These are phyloP conservation scores for Stomatorhinus ivindoensis DNA, from an alignment of 2,113 vertebrate genomes.

Conservation along the genomic window DNA sequence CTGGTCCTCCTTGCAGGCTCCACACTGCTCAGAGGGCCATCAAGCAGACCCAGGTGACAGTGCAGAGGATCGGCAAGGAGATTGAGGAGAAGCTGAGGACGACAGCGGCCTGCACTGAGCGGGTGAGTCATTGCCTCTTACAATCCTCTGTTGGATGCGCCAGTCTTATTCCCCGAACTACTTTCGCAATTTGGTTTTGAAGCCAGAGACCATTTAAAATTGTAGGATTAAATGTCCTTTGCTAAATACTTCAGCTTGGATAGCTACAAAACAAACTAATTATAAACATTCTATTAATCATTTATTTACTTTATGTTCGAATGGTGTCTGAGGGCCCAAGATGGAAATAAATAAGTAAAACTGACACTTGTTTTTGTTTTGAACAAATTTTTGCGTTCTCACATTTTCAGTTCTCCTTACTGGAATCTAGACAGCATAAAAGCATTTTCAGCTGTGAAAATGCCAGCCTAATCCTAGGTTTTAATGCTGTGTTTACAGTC, in stretches of 20 bases:
- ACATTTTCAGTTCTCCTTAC: slow-evolving; percentile 40
- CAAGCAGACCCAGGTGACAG: slow-evolving; percentile 97
- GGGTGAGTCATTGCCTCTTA: slow-evolving; percentile 63
- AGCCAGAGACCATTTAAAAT: background rate
- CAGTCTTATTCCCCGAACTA: background rate
- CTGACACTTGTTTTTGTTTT: slow-evolving; percentile 9
- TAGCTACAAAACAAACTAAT: slow-evolving; percentile 27
- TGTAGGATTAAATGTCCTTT: background rate
- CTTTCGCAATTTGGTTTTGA: background rate
- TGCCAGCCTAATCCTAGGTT: slow-evolving; percentile 34
- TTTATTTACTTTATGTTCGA: slow-evolving; percentile 30
- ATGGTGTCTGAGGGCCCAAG: slow-evolving; percentile 27
- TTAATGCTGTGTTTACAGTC: slow-evolving; percentile 46
- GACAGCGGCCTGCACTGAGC: slow-evolving; percentile 77
- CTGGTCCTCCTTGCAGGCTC: slow-evolving; percentile 65
- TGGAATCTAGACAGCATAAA: slow-evolving; percentile 36
- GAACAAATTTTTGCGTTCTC: slow-evolving; percentile 40
- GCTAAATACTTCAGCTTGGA: slow-evolving; percentile 26
- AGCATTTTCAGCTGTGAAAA: slow-evolving; percentile 60
- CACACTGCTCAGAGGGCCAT: slow-evolving; percentile 96
- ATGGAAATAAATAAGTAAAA: background rate
- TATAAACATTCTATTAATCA: slow-evolving; percentile 32
- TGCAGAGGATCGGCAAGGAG: slow-evolving; percentile 93
- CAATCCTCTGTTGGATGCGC: background rate
- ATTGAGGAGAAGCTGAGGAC: slow-evolving; percentile 94